A percentile compares a stretch with the other conserved stretches of the same genome.
These are phyloP conservation scores for Synaphobranchus kaupii DNA, from an alignment of 2,797 vertebrate species.

Conservation along the genomic window DNA sequence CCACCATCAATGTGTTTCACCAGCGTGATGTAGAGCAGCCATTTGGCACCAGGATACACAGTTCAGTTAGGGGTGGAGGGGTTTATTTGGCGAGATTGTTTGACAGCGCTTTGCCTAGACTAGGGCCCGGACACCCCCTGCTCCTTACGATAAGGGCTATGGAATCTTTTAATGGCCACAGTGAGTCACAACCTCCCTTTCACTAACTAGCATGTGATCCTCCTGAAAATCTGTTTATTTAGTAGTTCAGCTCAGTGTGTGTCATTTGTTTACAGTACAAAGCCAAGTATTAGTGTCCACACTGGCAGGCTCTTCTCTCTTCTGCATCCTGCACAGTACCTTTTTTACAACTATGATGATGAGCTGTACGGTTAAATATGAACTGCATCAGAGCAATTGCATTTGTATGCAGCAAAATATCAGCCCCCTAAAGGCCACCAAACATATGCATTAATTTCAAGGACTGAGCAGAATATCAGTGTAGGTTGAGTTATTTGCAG, in stretches of 20 bases:
- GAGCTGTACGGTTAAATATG: background rate
- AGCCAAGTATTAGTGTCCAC: background rate
- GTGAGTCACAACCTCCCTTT: background rate
- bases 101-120: background rate
- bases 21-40: background rate
- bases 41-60: background rate
- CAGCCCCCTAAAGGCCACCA: background rate
- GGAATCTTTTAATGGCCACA: constrained; percentile 3
- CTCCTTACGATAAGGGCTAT: background rate
- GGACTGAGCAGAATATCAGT: background rate
- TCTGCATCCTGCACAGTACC: background rate
- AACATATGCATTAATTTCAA: background rate
- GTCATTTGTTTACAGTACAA: background rate
- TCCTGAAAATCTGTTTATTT: background rate
- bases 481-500: background rate
- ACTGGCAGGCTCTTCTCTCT: background rate
- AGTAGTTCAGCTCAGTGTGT: background rate
- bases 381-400: background rate
- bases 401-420: background rate
- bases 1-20: background rate
- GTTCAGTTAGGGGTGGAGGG: background rate
- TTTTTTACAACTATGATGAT: background rate
- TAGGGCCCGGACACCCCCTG: background rate
- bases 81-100: background rate
- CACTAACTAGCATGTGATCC: background rate